These are phyloP conservation scores for Ophion ellenae DNA, from an alignment of 2,888 invertebrate species.

Conservation along the genomic window DNA sequence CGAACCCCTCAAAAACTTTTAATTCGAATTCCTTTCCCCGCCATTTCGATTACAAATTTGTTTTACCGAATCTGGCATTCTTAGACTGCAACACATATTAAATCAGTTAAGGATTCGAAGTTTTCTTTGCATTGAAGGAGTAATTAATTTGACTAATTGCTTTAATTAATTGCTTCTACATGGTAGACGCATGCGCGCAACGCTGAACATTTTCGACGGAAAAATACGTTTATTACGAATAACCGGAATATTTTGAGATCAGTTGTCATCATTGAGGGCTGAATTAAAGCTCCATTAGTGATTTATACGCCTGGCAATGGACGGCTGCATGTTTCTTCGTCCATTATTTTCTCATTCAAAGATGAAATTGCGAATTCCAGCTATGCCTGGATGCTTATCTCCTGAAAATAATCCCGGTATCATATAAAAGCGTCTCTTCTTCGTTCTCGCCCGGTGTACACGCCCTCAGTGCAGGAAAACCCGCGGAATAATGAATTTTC, in stretches of 20 bases:
- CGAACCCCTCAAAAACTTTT: no score
- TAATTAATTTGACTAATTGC: no score
- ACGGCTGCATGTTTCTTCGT: background rate
- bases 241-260: background rate
- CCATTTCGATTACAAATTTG: no score
- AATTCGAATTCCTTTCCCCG: no score
- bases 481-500: conserved; percentile 42
- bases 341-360: conserved; percentile 14
- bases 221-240: background rate
- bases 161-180: no score
- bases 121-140: no score
- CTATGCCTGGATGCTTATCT: conserved; percentile 42
- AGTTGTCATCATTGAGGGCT: conserved; percentile 31
- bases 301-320: conserved; percentile 12
- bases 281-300: conserved; percentile 16
- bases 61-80: no score
- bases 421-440: conserved; percentile 46
- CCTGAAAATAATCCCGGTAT: conserved; percentile 41
- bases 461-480: background rate
- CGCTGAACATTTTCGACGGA: background rate
- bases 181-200: no score
- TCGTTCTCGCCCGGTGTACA: background rate
- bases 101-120: no score
- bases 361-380: conserved; percentile 26
- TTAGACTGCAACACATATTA: no score